Evolutionary conservation across 2,888 invertebrate genomes (phyloP).

Genomic region (Drosophila kambysellisi): DNA sequence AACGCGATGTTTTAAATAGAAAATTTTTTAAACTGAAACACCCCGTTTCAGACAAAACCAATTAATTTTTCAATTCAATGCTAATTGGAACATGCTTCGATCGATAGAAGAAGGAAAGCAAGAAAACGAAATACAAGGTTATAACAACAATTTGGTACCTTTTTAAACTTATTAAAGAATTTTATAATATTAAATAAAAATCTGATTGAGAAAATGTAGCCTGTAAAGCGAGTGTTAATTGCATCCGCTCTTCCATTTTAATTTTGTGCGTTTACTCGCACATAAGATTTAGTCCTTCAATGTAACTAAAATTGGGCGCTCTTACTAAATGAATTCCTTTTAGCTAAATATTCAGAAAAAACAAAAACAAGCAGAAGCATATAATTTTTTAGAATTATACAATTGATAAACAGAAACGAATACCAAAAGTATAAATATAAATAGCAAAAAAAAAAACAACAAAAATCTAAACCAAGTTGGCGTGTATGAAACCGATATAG

Average conservation of each 20-base stretch:
- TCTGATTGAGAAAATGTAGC: constrained; percentile 70
- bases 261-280: constrained; percentile 46
- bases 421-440: constrained; percentile 53
- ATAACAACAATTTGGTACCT: constrained; percentile 82
- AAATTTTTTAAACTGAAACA: constrained; percentile 66
- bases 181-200: constrained; percentile 57
- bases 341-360: constrained; percentile 83
- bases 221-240: constrained; percentile 58
- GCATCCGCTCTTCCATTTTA: constrained; percentile 72
- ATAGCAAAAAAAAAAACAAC: constrained; percentile 41
- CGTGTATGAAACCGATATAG: constrained; percentile 67
- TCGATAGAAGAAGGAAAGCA: constrained; percentile 41
- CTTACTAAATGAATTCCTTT: constrained; percentile 83
- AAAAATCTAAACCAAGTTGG: constrained; percentile 50
- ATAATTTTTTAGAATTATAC: constrained; percentile 81
- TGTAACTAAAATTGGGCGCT: constrained; percentile 74
- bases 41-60: constrained; percentile 17
- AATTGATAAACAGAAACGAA: constrained; percentile 51
- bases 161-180: constrained; percentile 70
- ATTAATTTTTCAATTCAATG: constrained; percentile 52
- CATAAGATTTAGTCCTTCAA: constrained; percentile 69
- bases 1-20: constrained; percentile 76
- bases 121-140: constrained; percentile 61
- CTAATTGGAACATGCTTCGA: constrained; percentile 65
- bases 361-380: constrained; percentile 62